Conservation (phyloP, 2,888 invertebrate species). For the Trissolcus japonicus region DNA sequence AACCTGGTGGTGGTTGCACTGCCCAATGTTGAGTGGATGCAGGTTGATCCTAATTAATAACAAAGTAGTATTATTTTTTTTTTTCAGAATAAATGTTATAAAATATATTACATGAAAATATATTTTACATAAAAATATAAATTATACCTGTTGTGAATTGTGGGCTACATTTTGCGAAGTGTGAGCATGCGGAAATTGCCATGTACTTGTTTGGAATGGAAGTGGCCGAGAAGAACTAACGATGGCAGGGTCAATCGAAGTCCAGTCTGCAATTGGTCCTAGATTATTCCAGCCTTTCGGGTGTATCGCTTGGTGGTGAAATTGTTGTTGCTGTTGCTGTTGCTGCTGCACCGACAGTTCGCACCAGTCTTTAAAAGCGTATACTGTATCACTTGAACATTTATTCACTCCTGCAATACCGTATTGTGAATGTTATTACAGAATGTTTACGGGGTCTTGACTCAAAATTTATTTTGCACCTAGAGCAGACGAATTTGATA, state of each 20-base stretch:
- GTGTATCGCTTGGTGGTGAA: slow-evolving; percentile 74
- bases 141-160: slow-evolving; percentile 72
- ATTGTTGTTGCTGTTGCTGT: slow-evolving; percentile 76
- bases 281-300: slow-evolving; percentile 75
- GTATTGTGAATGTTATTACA: background rate
- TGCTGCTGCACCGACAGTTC: slow-evolving; percentile 72
- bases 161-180: slow-evolving; percentile 71
- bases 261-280: slow-evolving; percentile 86
- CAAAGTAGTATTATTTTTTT: background rate
- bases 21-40: slow-evolving; percentile 74
- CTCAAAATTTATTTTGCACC: no score
- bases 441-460: no score
- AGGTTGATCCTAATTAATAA: slow-evolving; percentile 67
- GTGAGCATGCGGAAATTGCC: slow-evolving; percentile 74
- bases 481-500: no score
- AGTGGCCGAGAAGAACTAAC: slow-evolving; percentile 83
- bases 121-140: background rate
- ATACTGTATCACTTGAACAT: slow-evolving; percentile 71
- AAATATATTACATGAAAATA: slow-evolving; percentile 2
- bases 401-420: slow-evolving; percentile 67
- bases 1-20: slow-evolving; percentile 75
- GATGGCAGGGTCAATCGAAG: slow-evolving; percentile 95
- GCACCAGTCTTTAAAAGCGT: slow-evolving; percentile 78
- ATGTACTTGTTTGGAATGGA: slow-evolving; percentile 74
- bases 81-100: background rate